Evolutionary conservation across 2,113 vertebrate species (phyloP), one percentile per base, ranked within the genome.

Genomic region (Chloroceryle aenea): DNA sequence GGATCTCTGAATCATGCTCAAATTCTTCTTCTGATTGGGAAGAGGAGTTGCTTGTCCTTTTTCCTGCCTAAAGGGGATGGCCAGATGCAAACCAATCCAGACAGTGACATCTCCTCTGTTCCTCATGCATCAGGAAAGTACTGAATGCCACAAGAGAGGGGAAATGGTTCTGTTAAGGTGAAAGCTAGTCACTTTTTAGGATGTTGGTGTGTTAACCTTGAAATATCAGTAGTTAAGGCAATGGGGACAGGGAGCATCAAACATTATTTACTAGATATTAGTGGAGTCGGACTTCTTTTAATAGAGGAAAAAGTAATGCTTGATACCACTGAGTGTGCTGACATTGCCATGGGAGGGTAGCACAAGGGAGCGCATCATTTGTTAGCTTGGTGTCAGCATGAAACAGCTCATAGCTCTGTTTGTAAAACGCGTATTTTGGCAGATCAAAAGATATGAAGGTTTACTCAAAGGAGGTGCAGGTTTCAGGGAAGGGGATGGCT

Each of bases 281-380:
- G 16, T 15, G 9, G 48, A 45, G 36, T 29, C 22, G 23, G 34
- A 25, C 64, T 38, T 25, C 38, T 58, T 63, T 63, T 36, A 29
- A 32, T 23, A 14, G 7, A 38, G 42, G 53, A 36, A 43, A 50
- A 76, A 21, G 2, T 29, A 21, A 21, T 1, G 3, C 18, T 63
- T 0, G 1, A 30, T 71, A 25, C 12, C n/a, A 12, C 3, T 7
- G 36, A 30, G n/a, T 11, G 16, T 36, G 42, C 32, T 58, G 64
- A 63, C 40, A 20, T 34, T 27, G 23, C 53, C 36, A 69, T 6
- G 19, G 58, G 12, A 45, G 50, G n/a, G n/a, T 13, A 64, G 19
- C 32, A 26, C 27, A 30, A 71, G 38, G 25, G 29, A 82, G 40
- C 0, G 3, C 2, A 3, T 63, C 18, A n/a, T 64, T 63, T 50